Evolutionary conservation across 2,113 vertebrate genomes (phyloP).

Genomic region (Junco hyemalis): DNA sequence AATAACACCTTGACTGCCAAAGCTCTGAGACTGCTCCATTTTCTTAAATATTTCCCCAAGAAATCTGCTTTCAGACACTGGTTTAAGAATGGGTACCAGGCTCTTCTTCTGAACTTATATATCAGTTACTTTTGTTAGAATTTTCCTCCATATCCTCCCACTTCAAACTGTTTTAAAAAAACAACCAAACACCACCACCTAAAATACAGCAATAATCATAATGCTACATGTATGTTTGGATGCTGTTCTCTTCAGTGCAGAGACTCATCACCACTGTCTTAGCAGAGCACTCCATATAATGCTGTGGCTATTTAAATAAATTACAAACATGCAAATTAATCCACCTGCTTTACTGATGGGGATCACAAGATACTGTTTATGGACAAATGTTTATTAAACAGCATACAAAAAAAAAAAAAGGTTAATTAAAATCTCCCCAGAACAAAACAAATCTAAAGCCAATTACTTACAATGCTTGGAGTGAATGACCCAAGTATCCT

Average conservation of each 20-base stretch:
- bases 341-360: slow-evolving; percentile 24
- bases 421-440: slow-evolving; percentile 53
- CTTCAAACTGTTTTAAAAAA: not conserved
- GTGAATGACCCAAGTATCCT: slow-evolving; percentile 23
- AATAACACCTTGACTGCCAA: not conserved
- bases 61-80: not conserved
- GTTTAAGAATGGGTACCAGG: not conserved
- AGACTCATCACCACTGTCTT: not conserved
- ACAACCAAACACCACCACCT: not conserved
- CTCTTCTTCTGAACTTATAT: not conserved
- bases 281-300: not conserved
- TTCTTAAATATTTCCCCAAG: not conserved
- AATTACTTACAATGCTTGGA: slow-evolving; percentile 7
- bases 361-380: slow-evolving; percentile 42
- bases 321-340: slow-evolving; percentile 56
- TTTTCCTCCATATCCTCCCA: not conserved
- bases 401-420: slow-evolving; percentile 25
- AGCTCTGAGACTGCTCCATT: not conserved
- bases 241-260: not conserved
- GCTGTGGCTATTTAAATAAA: slow-evolving; percentile 43
- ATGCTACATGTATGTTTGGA: not conserved
- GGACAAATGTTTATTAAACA: slow-evolving; percentile 59
- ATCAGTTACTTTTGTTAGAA: not conserved
- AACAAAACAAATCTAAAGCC: slow-evolving; percentile 53
- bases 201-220: not conserved